Conservation (phyloP, 2,797 vertebrate genomes). For the Buphagus erythrorhynchus region DNA sequence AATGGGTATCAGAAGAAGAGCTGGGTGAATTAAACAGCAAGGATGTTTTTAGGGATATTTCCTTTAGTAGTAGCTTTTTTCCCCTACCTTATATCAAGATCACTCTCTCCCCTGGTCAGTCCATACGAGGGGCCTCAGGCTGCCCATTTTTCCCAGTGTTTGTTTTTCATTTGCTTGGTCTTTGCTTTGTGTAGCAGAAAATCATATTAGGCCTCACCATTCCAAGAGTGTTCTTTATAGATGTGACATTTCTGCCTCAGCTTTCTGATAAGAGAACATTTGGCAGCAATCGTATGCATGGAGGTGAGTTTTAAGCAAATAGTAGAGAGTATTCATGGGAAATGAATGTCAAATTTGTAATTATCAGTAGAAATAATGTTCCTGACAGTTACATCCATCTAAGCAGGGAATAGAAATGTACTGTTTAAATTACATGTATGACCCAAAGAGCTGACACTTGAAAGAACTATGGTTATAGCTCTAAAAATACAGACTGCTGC, state of each 20-base stretch:
- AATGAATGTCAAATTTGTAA: constrained; percentile 66
- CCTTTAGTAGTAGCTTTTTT: neutral
- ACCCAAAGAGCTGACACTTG: constrained; percentile 40
- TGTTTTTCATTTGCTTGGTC: neutral
- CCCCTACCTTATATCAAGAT: no score
- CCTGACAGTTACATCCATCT: constrained; percentile 54
- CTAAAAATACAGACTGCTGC: constrained; percentile 24
- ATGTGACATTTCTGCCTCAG: neutral
- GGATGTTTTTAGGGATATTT: neutral
- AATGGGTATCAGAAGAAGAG: neutral
- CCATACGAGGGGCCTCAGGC: neutral
- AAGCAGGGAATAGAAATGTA: constrained; percentile 51
- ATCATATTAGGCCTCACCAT: neutral
- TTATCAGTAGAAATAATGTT: constrained; percentile 56
- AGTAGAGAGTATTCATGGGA: constrained; percentile 35
- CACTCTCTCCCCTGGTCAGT: neutral
- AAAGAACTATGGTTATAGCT: constrained; percentile 42
- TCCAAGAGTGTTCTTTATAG: neutral
- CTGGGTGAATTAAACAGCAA: neutral
- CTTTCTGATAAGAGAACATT: constrained; percentile 32
- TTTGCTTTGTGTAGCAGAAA: neutral
- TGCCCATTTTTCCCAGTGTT: neutral
- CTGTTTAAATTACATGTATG: constrained; percentile 58
- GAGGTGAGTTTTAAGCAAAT: constrained; percentile 51
- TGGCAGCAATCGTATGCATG: neutral